Evolutionary conservation across 2,888 invertebrate genomes (phyloP), one percentile per base, ranked within the genome.

Genomic region (Gryllus longicercus): DNA sequence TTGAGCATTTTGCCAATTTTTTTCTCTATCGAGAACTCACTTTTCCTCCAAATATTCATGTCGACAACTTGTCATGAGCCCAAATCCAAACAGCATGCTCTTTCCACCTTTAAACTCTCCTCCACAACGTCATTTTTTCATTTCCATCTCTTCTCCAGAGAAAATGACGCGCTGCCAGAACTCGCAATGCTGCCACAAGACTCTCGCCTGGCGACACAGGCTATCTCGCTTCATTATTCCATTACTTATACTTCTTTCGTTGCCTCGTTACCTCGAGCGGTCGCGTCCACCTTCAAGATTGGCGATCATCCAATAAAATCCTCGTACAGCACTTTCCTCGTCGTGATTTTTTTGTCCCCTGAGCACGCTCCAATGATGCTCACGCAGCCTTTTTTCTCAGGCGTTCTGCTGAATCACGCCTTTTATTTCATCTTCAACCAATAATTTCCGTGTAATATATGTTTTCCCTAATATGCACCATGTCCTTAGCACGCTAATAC

Each of bases 241-340:
- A 38, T 38, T 38, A 38, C 38, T 38, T 38, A 38, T 8, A 38
- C 38, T 38, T 38, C 38, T 38, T 38, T 63, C 63, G 16, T 63
- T 63, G 63, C 63, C 63, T 63, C 63, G n/a, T 63, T 63, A 63
- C n/a, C n/a, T 63, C 63, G 12, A 38, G 38, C n/a, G 63, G 63
- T 14, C 63, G 63, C 63, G n/a, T 63, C n/a, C 16, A 63, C 63
- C 63, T 63, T 63, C n/a, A 14, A 63, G 63, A 63, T 63, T 63
- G 63, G 63, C 63, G 63, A 63, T 63, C 63, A 63, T 63, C n/a
- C 63, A 63, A 63, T 63, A 63, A 63, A 63, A 63, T 63, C n/a
- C 63, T 63, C 63, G 63, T 63, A 63, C n/a, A 18, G n/a, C 63
- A 18, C 8, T 63, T n/a, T 63, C 63, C n/a, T n/a, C 12, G 16